Base-by-base conservation (phyloP, 2,113 vertebrate species). In the Vulpes lagopus region DNA sequence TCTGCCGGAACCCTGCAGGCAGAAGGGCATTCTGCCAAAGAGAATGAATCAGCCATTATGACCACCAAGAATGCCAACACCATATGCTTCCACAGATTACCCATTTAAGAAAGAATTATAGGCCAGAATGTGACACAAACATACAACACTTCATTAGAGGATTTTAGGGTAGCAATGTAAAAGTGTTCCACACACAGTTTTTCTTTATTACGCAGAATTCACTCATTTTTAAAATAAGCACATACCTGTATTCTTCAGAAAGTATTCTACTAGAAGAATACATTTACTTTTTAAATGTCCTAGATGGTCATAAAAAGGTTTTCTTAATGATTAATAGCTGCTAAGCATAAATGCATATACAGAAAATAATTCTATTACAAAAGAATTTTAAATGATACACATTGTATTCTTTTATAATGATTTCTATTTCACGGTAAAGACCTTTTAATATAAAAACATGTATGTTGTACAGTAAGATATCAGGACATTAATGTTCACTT, bases 1-100 rank as follows among this genome's bases (percentile, higher is more conserved):
- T 99, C 98, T 99, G 99, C 35, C 99, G 99, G 98, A 99, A 98
- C 62, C 99, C 99, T 1, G 99, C 99, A 38, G 99, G 99, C 95
- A 99, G 98, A 30, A 99, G 99, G 11, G 99, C 99, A 30, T 99
- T 99, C 99, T 99, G 98, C 95, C 96, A 97, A 81, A 98, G 94
- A 97, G 69, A 98, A 93, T 64, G 30, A 95, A 69, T 62, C 80
- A 88, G 91, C 30, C 88, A 78, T 84, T 93, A 85, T n/a, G 35
- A 95, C 35, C 69, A 94, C 59, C 65, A 60, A 60, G 43, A 95
- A 90, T 3, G 14, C 32, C 38, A 80, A 73, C 1, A 1, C 23
- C 32, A 30, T 16, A 86, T 15, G 30, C 9, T 15, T 67, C 73
- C 30, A 43, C 0, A 88, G 32, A 60, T 74, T 55, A 87, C 12